phyloP scores from a whole-genome alignment of 2,113 vertebrate species.

The Lethenteron reissneri region DNA sequence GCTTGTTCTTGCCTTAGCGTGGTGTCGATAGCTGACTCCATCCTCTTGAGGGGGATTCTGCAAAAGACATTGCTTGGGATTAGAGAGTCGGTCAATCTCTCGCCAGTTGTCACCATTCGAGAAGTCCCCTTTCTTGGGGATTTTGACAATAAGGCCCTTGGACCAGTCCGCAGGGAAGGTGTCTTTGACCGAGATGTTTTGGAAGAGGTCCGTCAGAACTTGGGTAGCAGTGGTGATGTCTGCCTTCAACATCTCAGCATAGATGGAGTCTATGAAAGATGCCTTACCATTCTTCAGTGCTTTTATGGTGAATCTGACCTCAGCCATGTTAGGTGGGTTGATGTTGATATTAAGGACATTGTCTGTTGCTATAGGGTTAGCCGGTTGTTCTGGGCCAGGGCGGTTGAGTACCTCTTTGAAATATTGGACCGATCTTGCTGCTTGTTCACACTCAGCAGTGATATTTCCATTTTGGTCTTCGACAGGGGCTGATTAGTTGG shows the following conservation, averaged over 20 bases:
- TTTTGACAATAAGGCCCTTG: constrained; percentile 6
- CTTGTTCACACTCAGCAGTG: background rate
- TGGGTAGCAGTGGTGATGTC: background rate
- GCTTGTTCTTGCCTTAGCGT: too few relatives aligned
- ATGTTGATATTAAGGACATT: constrained; percentile 5
- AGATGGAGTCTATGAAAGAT: background rate
- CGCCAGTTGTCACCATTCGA: too few relatives aligned
- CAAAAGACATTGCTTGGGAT: too few relatives aligned
- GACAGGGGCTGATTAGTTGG: background rate
- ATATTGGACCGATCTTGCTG: background rate
- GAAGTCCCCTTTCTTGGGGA: background rate
- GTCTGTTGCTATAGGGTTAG: background rate
- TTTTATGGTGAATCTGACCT: background rate
- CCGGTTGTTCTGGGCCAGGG: background rate
- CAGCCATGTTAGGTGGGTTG: background rate
- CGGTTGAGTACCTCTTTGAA: background rate
- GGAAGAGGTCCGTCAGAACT: constrained; percentile 8
- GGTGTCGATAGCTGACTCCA: too few relatives aligned
- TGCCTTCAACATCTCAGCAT: constrained; percentile 7
- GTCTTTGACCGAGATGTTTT: constrained; percentile 6
- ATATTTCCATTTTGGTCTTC: background rate
- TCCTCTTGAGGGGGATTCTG: too few relatives aligned
- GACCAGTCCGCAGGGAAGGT: constrained; percentile 2
- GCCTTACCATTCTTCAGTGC: background rate
- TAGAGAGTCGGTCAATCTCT: too few relatives aligned